Base-by-base conservation (phyloP, 2,888 invertebrate species). In the Masnerella sp. region DNA sequence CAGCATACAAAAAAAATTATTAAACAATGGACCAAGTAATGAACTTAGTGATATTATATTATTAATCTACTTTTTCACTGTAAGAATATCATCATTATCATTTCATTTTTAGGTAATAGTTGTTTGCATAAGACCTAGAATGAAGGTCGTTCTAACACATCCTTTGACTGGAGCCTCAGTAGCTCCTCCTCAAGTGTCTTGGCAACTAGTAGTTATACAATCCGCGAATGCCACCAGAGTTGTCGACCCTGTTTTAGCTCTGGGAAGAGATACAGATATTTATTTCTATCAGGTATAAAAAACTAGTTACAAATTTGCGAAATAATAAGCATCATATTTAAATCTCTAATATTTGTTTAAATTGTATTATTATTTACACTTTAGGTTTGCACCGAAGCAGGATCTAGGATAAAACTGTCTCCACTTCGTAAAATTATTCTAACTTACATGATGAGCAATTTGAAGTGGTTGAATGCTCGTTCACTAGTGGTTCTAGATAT, bases 121-220 rank as follows among this genome's bases (percentile, higher is more conserved):
- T 49, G 94, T 96, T 9, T 93, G 93, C 43, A 91, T 95, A 77
- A 89, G 93, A 72, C 95, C 96, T 5, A 90, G 93, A 74, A 90
- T 96, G 61, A 91, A 93, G 80, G 94, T 96, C 0, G 90, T 95
- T 56, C 93, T 94, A 81, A 94, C 93, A 54, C 94, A 95, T 84
- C 90, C 92, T 7, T 89, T 97, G 25, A 92, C 92, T 54, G 93
- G 94, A 40, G 83, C 84, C 72, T 88, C 95, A 0, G 91, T 93
- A 59, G 94, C 95, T 5, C 91, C 98, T 25, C 99, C 99, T 0
- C 91, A 98, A 43, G 89, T 99, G 17, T 94, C 96, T 22, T 99
- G 98, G 98, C 97, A 96, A 88, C 91, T 95, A 88, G 95, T 96
- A 11, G 90, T 95, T 7, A 94, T 96, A 75, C 94, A 95, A 83